Base-by-base conservation (phyloP, 1,140 invertebrate species). In the Bombus balteatus region DNA sequence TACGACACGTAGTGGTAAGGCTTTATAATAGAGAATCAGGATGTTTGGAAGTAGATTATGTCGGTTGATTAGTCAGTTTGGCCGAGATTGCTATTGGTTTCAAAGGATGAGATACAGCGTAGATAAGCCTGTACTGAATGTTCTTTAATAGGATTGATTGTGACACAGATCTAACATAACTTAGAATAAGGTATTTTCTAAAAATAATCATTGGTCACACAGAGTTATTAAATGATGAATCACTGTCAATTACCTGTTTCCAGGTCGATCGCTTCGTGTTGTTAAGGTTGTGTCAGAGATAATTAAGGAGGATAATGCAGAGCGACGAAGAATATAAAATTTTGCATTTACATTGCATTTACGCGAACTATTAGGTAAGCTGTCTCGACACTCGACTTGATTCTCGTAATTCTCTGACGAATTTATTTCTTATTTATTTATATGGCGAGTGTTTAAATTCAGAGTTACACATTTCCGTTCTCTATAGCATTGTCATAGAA, bases 401-500 rank as follows among this genome's bases (percentile, higher is more conserved):
- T 8, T 53, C 18, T 53, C 47, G 18, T 22, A 53, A 53, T 53
- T 53, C 47, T 53, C 18, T 8, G 47, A 53, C 6, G 47, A 53
- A 53, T 22, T 53, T 8, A 8, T 53, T 53, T 53, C 47, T 22
- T 0, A 53, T 53, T 53, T 22, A 53, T 59, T 12, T 28, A 12
- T 12, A 12, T 13, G 4, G 0, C 3, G 4, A 1, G 25, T 12
- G 28, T 62, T 4, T n/a, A 0, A n/a, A 62, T 62, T 4, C 10
- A 28, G 0, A 25, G 8, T 59, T 59, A 59, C 57, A 12, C 25
- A 12, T 28, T 62, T 62, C 28, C 59, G 28, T 62, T 62, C 59
- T 62, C 59, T 28, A 1, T 13, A 59, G 2, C 57, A 12, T 5
- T 66, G 1, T 2, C 13, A 6, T 32, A 32, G 5, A 32, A 15